Conservation (phyloP, 2,888 invertebrate genomes). For the Lepidonotus clava region DNA sequence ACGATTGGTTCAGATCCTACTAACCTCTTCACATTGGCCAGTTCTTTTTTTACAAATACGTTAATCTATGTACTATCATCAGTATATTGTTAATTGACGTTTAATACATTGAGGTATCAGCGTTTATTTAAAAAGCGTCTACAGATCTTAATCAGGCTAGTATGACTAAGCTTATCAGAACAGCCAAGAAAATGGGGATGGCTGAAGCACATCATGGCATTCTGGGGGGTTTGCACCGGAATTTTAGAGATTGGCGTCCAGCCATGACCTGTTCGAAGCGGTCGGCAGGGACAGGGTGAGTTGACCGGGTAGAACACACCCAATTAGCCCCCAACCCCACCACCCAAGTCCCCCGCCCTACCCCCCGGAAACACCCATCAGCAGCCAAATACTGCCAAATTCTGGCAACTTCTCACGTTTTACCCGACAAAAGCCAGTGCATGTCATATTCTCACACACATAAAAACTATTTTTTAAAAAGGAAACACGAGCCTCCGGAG, state of each 20-base stretch:
- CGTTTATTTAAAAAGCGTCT: too few species aligned
- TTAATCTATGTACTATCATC: too few species aligned
- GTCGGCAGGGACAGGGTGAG: neutral
- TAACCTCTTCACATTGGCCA: too few species aligned
- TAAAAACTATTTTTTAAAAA: neutral
- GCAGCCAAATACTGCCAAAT: neutral
- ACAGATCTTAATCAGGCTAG: too few species aligned
- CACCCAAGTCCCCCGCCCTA: neutral
- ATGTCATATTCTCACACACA: neutral
- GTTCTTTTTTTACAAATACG: too few species aligned
- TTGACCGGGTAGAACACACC: slow-evolving; percentile 46
- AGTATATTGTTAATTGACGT: too few species aligned
- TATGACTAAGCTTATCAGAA: too few species aligned
- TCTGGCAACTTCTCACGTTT: slow-evolving; percentile 14
- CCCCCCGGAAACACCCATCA: neutral
- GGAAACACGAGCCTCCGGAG: neutral
- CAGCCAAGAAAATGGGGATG: too few species aligned
- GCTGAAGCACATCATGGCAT: neutral
- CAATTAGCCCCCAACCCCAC: slow-evolving; percentile 1
- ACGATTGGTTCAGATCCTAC: too few species aligned
- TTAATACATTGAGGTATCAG: too few species aligned
- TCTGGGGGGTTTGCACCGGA: slow-evolving; percentile 4
- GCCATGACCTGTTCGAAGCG: slow-evolving; percentile 30
- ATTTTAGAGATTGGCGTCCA: neutral
- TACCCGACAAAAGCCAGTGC: slow-evolving; percentile 1